Percentiles rank a stretch among this genome's conserved stretches.
These are phyloP conservation scores for Antechinus stuartii DNA, from an alignment of 2,113 vertebrate genomes.

Conservation along the genomic window DNA sequence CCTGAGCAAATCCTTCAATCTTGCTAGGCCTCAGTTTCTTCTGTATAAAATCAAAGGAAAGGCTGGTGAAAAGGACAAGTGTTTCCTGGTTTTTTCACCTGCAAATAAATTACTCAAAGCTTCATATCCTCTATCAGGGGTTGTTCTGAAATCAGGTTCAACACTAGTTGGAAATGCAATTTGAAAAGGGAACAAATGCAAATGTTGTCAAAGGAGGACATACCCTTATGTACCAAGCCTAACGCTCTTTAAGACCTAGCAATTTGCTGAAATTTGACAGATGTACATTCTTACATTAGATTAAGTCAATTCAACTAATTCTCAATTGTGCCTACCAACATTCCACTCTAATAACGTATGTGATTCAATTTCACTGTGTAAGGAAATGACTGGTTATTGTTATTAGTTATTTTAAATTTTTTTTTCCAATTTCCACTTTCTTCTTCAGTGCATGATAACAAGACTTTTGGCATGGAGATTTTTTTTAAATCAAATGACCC, in stretches of 20 bases:
- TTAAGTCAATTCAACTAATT: background rate
- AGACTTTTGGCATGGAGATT: constrained; percentile 48
- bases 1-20: background rate
- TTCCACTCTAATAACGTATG: background rate
- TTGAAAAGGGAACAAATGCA: background rate
- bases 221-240: background rate
- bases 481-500: constrained; percentile 8
- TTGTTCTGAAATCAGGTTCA: background rate
- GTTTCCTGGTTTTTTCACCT: background rate
- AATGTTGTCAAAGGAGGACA: background rate
- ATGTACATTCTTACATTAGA: background rate
- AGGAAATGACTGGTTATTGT: background rate
- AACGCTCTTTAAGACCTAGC: background rate
- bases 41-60: background rate
- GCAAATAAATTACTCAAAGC: background rate
- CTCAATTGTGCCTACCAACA: background rate
- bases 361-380: constrained; percentile 30
- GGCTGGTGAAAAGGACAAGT: background rate
- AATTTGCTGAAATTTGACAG: background rate
- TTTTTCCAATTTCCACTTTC: background rate
- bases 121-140: background rate
- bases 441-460: constrained; percentile 35
- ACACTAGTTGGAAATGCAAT: background rate
- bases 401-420: background rate
- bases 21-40: background rate